A percentile compares a stretch with the other conserved stretches of the same genome.
These are phyloP conservation scores for Lagodon rhomboides DNA, from an alignment of 2,797 vertebrate species.

Conservation along the genomic window DNA sequence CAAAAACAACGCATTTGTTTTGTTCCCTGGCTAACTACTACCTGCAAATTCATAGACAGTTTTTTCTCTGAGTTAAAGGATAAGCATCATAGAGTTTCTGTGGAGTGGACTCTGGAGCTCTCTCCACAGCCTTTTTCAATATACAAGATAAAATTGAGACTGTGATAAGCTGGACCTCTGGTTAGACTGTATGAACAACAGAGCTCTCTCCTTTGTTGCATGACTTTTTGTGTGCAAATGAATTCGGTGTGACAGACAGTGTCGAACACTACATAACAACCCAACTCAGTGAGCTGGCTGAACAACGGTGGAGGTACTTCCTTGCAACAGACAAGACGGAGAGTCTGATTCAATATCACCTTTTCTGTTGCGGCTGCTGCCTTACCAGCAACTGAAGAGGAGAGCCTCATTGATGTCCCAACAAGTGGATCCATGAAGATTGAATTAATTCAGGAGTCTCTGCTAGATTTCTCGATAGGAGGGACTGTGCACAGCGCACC, in stretches of 20 bases:
- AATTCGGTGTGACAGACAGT: background rate
- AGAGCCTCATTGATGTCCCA: background rate
- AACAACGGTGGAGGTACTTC: background rate
- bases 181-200: background rate
- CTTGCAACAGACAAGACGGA: background rate
- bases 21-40: too few species aligned
- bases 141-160: background rate
- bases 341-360: background rate
- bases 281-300: background rate
- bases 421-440: slow-evolving; percentile 2
- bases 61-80: too few species aligned
- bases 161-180: background rate
- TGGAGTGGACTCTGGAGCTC: too few species aligned
- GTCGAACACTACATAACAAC: background rate
- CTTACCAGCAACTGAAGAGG: background rate
- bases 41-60: too few species aligned
- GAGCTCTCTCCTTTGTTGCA: background rate
- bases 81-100: too few species aligned
- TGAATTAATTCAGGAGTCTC: background rate
- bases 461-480: background rate
- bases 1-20: too few species aligned
- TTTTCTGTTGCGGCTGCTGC: background rate
- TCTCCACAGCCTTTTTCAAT: background rate
- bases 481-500: background rate
- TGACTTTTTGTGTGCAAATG: background rate